Percentiles rank a stretch among this genome's conserved stretches.
Conservation (phyloP, 2,888 invertebrate species). For the Hedya salicella region DNA sequence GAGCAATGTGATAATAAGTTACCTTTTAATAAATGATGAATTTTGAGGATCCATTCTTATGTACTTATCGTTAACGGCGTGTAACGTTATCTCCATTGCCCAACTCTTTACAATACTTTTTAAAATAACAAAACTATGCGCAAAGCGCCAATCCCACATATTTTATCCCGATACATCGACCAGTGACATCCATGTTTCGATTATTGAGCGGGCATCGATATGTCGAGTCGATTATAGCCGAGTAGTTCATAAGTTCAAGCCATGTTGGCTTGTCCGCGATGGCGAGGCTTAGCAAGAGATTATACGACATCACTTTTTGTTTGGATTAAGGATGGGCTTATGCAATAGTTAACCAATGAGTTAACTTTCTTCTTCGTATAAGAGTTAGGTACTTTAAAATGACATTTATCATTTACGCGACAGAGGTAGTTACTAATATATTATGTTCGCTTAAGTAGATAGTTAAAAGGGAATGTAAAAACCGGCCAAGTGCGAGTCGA, state of each 20-base stretch:
- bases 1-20: too few species aligned
- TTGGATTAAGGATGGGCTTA: constrained; percentile 54
- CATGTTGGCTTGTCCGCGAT: constrained; percentile 54
- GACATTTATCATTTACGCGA: too few species aligned
- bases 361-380: not conserved
- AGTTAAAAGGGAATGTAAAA: too few species aligned
- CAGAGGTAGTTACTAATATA: too few species aligned
- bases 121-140: constrained; percentile 15
- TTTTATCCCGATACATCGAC: constrained; percentile 48
- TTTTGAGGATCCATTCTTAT: too few species aligned
- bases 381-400: too few species aligned
- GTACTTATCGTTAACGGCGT: not conserved
- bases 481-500: too few species aligned
- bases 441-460: too few species aligned
- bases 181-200: constrained; percentile 67
- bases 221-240: constrained; percentile 75
- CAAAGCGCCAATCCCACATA: constrained; percentile 36
- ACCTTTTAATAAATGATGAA: too few species aligned
- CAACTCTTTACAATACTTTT: constrained; percentile 2
- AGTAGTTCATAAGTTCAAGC: constrained; percentile 63
- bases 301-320: constrained; percentile 66
- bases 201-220: constrained; percentile 76
- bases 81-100: not conserved
- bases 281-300: constrained; percentile 61
- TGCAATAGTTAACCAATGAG: constrained; percentile 49